These are phyloP conservation scores for Labia minor DNA, from an alignment of 2,888 invertebrate genomes.

Conservation along the genomic window DNA sequence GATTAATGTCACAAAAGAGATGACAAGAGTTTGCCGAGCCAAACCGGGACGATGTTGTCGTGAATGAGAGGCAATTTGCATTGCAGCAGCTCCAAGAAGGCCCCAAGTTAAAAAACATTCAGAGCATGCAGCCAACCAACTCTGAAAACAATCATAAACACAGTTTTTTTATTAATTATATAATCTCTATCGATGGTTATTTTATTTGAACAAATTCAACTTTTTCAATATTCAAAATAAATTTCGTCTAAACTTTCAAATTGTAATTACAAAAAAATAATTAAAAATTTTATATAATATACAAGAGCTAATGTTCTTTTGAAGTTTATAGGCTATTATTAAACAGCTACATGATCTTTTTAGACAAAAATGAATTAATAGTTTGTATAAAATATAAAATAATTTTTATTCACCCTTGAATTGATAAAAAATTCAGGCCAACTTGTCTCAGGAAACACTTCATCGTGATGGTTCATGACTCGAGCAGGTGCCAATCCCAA, in stretches of 20 bases:
- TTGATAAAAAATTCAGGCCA: constrained; percentile 80
- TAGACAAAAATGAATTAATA: no score
- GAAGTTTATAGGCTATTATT: no score
- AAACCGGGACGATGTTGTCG: constrained; percentile 45
- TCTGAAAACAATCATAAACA: constrained; percentile 42
- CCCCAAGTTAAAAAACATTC: constrained; percentile 86
- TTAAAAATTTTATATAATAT: no score
- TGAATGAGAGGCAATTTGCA: constrained; percentile 66
- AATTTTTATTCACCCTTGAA: constrained; percentile 57
- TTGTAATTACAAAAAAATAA: no score
- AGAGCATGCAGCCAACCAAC: constrained; percentile 81
- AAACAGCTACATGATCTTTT: no score
- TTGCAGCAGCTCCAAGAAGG: constrained; percentile 63
- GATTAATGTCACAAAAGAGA: constrained; percentile 60
- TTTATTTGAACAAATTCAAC: no score
- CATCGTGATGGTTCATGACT: constrained; percentile 39
- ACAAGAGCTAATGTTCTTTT: no score
- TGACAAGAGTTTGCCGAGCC: constrained; percentile 50
- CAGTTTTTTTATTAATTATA: background rate
- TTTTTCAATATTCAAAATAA: no score
- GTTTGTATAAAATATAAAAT: no score
- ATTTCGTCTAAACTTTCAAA: no score
- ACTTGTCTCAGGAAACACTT: constrained; percentile 65
- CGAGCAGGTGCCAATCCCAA: constrained; percentile 57
- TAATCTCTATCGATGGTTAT: no score